These are phyloP conservation scores for Ormyrus nitidulus DNA, from an alignment of 2,888 invertebrate species.

Conservation along the genomic window DNA sequence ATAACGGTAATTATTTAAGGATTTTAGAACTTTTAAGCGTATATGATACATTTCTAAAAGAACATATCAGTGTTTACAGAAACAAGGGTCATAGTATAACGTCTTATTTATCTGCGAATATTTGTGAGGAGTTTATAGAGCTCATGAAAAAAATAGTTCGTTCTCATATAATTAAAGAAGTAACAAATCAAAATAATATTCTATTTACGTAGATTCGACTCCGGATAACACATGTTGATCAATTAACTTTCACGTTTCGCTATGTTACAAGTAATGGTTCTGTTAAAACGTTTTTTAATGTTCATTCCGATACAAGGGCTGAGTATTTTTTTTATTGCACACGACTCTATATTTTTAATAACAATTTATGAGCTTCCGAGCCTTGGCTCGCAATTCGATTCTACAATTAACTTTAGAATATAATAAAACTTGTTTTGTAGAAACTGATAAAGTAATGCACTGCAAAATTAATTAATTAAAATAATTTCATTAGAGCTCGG, in stretches of 20 bases:
- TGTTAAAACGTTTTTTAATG: conserved; percentile 4
- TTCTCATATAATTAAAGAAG: conserved; percentile 54
- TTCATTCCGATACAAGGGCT: not conserved
- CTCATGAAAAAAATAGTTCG: conserved; percentile 63
- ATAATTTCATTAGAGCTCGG: too few species aligned
- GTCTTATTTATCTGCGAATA: conserved; percentile 61
- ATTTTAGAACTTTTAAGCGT: conserved; percentile 62
- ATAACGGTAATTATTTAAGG: conserved; percentile 66
- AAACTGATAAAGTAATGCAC: too few species aligned
- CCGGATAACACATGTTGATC: not conserved
- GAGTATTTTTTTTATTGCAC: too few species aligned
- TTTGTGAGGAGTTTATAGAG: conserved; percentile 64
- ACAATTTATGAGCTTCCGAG: too few species aligned
- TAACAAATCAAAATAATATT: conserved; percentile 59
- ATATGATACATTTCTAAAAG: conserved; percentile 62
- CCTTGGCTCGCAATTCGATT: too few species aligned
- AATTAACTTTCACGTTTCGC: too few species aligned
- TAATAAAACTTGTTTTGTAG: too few species aligned
- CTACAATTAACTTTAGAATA: too few species aligned
- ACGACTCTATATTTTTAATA: too few species aligned
- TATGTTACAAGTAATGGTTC: too few species aligned
- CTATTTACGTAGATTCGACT: conserved; percentile 58
- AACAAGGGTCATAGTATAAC: conserved; percentile 62
- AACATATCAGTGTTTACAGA: conserved; percentile 59
- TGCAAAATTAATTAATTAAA: too few species aligned